Conservation (phyloP, 2,113 vertebrate species). For the Scytalopus superciliaris region DNA sequence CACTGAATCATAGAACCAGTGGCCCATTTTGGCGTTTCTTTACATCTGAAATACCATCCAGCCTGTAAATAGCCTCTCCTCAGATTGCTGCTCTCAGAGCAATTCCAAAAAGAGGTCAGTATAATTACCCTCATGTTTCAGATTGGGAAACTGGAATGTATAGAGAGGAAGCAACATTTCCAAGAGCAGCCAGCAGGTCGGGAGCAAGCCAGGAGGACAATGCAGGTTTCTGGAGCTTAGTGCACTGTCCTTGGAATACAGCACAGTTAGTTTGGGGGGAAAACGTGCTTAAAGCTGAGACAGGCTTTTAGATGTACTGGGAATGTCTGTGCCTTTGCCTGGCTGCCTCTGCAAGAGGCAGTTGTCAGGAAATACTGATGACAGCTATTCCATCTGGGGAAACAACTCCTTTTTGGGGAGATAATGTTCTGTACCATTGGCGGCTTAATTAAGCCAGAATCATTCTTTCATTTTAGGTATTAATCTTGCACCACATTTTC, state of each 20-base stretch:
- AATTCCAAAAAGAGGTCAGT: constrained; percentile 39
- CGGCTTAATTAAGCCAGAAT: neutral
- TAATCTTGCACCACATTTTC: neutral
- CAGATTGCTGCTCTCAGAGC: neutral
- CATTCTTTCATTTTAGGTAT: neutral
- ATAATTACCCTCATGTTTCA: constrained; percentile 16
- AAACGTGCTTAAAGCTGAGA: neutral
- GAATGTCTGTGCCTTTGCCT: neutral
- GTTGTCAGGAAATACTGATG: neutral
- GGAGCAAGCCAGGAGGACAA: neutral
- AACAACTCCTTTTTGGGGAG: neutral
- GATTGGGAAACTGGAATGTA: constrained; percentile 25
- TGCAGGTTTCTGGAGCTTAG: neutral
- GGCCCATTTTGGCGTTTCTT: neutral
- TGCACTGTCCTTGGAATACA: neutral
- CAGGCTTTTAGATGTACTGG: neutral
- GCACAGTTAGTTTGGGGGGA: neutral
- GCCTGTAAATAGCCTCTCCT: neutral
- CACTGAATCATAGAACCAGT: neutral
- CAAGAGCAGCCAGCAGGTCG: neutral
- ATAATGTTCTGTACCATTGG: neutral
- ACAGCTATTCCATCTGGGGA: neutral
- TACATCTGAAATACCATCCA: neutral
- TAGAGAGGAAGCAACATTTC: constrained; percentile 3
- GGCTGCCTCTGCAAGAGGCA: neutral